These are phyloP conservation scores for Diplogasteroides magnus DNA, from an alignment of 1,140 invertebrate genomes.

Conservation along the genomic window DNA sequence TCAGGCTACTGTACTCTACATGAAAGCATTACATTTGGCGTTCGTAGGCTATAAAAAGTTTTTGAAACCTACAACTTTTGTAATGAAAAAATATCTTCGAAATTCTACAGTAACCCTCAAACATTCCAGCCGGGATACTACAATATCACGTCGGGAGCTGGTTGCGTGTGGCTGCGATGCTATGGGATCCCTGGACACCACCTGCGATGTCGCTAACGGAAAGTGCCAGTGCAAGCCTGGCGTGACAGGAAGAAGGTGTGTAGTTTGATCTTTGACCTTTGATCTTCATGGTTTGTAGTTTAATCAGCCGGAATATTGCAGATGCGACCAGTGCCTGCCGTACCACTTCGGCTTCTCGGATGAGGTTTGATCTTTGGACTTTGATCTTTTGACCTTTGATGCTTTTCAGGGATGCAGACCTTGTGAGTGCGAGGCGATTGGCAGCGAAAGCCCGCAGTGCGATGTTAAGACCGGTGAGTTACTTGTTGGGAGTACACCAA, in stretches of 20 bases:
- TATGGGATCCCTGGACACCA: constrained; percentile 76
- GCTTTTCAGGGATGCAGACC: constrained; percentile 44
- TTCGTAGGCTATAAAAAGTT: no score
- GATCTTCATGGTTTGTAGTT: constrained; percentile 41
- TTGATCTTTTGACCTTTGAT: no score
- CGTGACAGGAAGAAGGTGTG: constrained; percentile 66
- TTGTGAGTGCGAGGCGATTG: constrained; percentile 48
- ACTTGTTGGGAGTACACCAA: constrained; percentile 40
- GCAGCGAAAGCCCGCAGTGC: constrained; percentile 47
- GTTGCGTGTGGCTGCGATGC: constrained; percentile 81
- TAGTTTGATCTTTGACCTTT: constrained; percentile 33
- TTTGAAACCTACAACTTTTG: no score
- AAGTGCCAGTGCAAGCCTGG: constrained; percentile 80
- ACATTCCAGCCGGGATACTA: constrained; percentile 66
- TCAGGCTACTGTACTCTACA: no score
- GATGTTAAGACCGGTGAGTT: constrained; percentile 37
- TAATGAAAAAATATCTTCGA: no score
- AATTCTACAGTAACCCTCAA: no score
- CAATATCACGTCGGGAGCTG: constrained; percentile 65
- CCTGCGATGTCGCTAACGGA: constrained; percentile 72
- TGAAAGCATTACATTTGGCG: no score
- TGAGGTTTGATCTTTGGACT: constrained; percentile 76
- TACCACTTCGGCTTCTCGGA: constrained; percentile 82
- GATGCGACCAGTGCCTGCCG: constrained; percentile 75
- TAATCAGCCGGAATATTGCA: constrained; percentile 50